Base-by-base conservation (phyloP, 1,140 invertebrate genomes). In the Anastrepha ludens region DNA sequence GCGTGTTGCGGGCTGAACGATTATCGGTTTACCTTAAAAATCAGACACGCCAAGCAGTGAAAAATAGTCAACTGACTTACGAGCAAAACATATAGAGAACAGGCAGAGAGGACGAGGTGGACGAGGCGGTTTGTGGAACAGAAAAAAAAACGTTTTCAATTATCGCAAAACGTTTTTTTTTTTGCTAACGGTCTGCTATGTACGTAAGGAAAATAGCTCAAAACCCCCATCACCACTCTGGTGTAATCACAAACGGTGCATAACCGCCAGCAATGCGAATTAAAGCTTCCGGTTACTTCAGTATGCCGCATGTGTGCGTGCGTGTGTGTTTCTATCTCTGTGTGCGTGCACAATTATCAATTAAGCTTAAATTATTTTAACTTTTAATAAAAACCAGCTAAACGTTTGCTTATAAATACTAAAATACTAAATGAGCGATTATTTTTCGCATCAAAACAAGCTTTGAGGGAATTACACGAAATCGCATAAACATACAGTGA, bases 1-100 rank as follows among this genome's bases (percentile, higher is more conserved):
- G 74, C 74, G 44, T 81, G 20, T 29, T 1, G 55, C 15, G 70
- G 1, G 74, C 47, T n/a, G 47, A n/a, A 11, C 47, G 44, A 55
- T 81, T 81, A 81, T 50, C n/a, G 74, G 74, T 55, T 81, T 39
- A 58, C 74, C 74, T 6, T 81, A 55, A 55, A 81, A 11, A 55
- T 81, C 15, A 55, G n/a, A 8, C n/a, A 9, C 74, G 70, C 47
- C 41, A 78, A 78, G 70, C 4, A 3, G 17, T 78, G 47, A 55
- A 7, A 50, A 55, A 81, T 20, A 81, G 17, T 81, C n/a, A 20
- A 15, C 20, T 17, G 39, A 13, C 41, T 44, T 3, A 47, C 47
- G 1, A 9, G 17, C 6, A 29, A 81, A 81, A 8, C 41, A 8
- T 29, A 29, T 2, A 58, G 47, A 9, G n/a, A 20, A 29, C 74